phyloP scores from a whole-genome alignment of 2,888 invertebrate species.

The Apamea monoglypha region DNA sequence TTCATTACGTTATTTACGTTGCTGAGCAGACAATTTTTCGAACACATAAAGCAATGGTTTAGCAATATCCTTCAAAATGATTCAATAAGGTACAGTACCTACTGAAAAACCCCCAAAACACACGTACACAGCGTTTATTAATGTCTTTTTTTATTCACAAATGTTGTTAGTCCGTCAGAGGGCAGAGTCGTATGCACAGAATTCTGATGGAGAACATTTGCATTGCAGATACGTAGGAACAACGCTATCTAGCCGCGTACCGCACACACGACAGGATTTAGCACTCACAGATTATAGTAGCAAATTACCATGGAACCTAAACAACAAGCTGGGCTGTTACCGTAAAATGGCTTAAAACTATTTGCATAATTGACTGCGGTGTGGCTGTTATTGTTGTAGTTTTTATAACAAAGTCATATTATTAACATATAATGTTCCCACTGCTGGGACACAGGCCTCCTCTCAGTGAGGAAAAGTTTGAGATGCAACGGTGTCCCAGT shows the following conservation, averaged over 20 bases:
- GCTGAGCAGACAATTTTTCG: not conserved
- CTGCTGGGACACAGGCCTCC: no score
- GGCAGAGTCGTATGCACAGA: slow-evolving; percentile 67
- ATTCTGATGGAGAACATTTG: slow-evolving; percentile 80
- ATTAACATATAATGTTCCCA: no score
- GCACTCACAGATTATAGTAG: slow-evolving; percentile 79
- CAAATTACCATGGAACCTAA: slow-evolving; percentile 78
- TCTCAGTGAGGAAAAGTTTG: no score
- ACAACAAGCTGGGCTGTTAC: slow-evolving; percentile 62
- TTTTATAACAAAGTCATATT: slow-evolving; percentile 24
- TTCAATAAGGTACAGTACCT: not conserved
- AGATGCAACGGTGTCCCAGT: no score
- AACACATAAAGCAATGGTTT: not conserved
- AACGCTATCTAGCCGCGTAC: slow-evolving; percentile 71
- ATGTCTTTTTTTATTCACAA: slow-evolving; percentile 53
- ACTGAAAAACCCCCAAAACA: not conserved
- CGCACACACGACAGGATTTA: slow-evolving; percentile 75
- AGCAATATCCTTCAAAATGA: not conserved
- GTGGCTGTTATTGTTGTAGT: slow-evolving; percentile 36
- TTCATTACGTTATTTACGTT: not conserved
- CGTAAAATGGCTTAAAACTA: slow-evolving; percentile 60
- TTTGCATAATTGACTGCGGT: slow-evolving; percentile 62
- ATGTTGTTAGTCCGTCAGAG: slow-evolving; percentile 69
- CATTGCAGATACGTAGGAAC: slow-evolving; percentile 81
- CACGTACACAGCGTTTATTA: slow-evolving; percentile 24